Evolutionary conservation across 2,888 invertebrate genomes (phyloP).

Genomic region (Dryobota labecula): DNA sequence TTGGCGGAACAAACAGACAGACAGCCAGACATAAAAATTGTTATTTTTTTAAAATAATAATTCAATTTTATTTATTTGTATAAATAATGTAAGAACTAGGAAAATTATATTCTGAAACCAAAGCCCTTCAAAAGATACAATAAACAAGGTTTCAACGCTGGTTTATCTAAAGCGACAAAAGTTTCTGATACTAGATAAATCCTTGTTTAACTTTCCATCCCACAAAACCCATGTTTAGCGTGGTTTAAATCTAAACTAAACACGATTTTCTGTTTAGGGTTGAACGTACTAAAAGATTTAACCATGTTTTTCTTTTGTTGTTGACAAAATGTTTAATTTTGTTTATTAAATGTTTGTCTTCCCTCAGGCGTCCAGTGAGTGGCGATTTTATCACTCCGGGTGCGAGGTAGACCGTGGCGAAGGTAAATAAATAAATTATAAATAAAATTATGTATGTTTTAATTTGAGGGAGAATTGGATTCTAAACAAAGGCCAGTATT

Average conservation of each 20-base stretch:
- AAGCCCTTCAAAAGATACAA: constrained; percentile 6
- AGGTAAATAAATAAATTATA: too few species aligned
- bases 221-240: constrained; percentile 45
- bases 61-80: too few species aligned
- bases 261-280: constrained; percentile 25
- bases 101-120: constrained; percentile 5
- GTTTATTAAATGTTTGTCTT: not conserved
- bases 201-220: constrained; percentile 45
- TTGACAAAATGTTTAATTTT: constrained; percentile 4
- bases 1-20: too few species aligned
- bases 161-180: constrained; percentile 37
- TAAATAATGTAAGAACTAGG: not conserved
- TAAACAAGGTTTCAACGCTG: constrained; percentile 35
- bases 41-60: too few species aligned
- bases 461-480: too few species aligned
- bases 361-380: not conserved
- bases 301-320: constrained; percentile 13
- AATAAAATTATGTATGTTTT: too few species aligned
- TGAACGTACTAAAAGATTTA: not conserved
- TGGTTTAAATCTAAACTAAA: constrained; percentile 40
- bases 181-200: constrained; percentile 45
- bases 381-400: not conserved
- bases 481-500: too few species aligned
- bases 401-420: not conserved
- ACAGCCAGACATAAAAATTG: too few species aligned